Conservation (phyloP, 2,797 vertebrate genomes). For the Eulemur albifrons region DNA sequence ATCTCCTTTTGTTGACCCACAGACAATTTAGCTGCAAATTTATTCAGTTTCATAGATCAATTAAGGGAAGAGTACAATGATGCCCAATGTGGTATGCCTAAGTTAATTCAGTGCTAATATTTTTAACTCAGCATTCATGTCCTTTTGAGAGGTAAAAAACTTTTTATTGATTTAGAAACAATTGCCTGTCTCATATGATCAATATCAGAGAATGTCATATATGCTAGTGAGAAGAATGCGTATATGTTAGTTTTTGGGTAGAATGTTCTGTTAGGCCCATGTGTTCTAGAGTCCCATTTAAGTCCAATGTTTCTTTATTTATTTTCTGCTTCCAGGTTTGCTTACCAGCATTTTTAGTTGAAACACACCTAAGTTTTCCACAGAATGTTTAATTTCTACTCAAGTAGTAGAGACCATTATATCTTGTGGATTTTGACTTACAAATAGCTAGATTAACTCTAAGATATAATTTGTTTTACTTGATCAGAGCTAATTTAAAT, state of each 20-base stretch:
- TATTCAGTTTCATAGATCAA: not conserved
- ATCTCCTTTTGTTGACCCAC: not conserved
- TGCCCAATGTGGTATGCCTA: not conserved
- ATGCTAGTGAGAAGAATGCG: too few relatives aligned
- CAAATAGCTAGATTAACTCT: not conserved
- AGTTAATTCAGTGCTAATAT: not conserved
- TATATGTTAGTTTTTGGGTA: too few relatives aligned
- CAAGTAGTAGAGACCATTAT: not conserved
- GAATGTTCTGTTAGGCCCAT: too few relatives aligned
- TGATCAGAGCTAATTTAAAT: constrained; percentile 41
- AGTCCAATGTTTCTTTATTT: too few relatives aligned
- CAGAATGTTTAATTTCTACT: not conserved
- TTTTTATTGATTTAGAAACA: not conserved
- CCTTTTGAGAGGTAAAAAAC: not conserved
- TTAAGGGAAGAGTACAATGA: not conserved
- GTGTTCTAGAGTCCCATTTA: too few relatives aligned
- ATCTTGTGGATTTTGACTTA: not conserved
- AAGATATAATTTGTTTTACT: constrained; percentile 45
- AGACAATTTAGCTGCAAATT: not conserved
- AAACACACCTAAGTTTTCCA: not conserved
- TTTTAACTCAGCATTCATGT: not conserved
- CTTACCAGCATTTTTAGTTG: not conserved
- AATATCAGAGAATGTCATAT: too few relatives aligned
- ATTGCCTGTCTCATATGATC: not conserved
- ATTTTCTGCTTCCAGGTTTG: not conserved